phyloP scores from a whole-genome alignment of 2,888 invertebrate species.

The Podotricha telesiphe region DNA sequence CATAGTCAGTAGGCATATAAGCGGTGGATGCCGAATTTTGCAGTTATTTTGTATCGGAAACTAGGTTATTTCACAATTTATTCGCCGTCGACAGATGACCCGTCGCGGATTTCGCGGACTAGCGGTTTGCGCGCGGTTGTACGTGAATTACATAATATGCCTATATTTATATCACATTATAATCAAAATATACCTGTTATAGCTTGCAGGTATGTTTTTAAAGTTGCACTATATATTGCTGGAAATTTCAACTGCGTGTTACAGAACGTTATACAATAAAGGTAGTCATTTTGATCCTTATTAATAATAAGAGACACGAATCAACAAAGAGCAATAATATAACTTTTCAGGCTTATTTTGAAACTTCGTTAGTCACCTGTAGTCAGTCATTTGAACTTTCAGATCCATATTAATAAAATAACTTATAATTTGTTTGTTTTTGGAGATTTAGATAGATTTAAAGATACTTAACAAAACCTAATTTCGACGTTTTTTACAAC shows the following conservation, averaged over 20 bases:
- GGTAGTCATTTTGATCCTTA: not conserved
- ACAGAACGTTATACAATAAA: not conserved
- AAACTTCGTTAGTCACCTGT: too few relatives aligned
- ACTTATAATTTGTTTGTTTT: too few relatives aligned
- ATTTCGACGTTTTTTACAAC: too few relatives aligned
- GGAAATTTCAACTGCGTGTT: not conserved
- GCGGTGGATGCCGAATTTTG: constrained; percentile 79
- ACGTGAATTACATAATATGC: constrained; percentile 33
- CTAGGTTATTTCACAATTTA: constrained; percentile 81
- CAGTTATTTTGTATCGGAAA: constrained; percentile 82
- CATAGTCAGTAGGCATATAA: constrained; percentile 70
- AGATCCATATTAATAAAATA: too few relatives aligned
- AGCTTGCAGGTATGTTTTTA: not conserved
- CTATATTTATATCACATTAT: not conserved
- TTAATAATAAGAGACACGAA: not conserved
- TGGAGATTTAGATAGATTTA: too few relatives aligned
- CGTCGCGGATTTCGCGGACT: constrained; percentile 42
- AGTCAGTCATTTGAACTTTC: too few relatives aligned
- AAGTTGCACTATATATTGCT: not conserved
- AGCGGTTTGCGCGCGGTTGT: constrained; percentile 40
- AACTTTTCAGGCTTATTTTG: too few relatives aligned
- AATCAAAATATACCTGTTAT: not conserved
- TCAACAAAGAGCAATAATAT: too few relatives aligned
- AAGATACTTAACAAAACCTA: too few relatives aligned
- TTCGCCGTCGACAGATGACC: constrained; percentile 54